Evolutionary conservation across 2,113 vertebrate genomes (phyloP).

Genomic region (Actenoides hombroni): DNA sequence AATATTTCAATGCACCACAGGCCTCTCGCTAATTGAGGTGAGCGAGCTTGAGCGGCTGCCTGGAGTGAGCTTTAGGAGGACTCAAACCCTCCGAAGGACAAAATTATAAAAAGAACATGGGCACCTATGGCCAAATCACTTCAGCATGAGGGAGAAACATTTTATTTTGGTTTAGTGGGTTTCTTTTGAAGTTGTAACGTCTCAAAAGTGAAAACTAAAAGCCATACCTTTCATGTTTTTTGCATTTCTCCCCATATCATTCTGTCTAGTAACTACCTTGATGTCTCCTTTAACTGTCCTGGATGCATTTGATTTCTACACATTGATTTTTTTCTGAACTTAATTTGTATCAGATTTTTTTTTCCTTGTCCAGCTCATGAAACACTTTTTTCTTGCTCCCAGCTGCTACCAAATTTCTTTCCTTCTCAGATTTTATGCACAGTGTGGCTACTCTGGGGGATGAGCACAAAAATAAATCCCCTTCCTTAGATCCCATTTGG

Average conservation of each 20-base stretch:
- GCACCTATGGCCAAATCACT: conserved; percentile 28
- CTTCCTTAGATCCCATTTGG: neutral
- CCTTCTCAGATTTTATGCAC: neutral
- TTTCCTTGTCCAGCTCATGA: neutral
- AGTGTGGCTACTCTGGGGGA: neutral
- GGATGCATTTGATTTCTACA: neutral
- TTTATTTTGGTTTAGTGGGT: conserved; percentile 25
- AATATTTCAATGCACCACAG: neutral
- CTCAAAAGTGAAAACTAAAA: conserved; percentile 21
- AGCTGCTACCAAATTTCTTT: neutral
- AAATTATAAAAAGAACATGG: neutral
- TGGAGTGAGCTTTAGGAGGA: conserved; percentile 49
- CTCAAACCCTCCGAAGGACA: neutral
- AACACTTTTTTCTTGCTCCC: neutral
- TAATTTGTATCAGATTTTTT: neutral
- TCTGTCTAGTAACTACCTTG: neutral
- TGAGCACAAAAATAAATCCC: neutral
- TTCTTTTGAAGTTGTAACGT: conserved; percentile 43
- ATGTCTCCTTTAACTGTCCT: neutral
- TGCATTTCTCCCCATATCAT: neutral
- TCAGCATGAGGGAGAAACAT: neutral
- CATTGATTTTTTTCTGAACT: neutral
- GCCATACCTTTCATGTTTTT: neutral
- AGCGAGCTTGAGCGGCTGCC: neutral
- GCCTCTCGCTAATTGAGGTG: conserved; percentile 4